A percentile compares a stretch with the other conserved stretches of the same genome.
These are phyloP conservation scores for Drosophila bifasciata DNA, from an alignment of 1,140 invertebrate species.

Conservation along the genomic window DNA sequence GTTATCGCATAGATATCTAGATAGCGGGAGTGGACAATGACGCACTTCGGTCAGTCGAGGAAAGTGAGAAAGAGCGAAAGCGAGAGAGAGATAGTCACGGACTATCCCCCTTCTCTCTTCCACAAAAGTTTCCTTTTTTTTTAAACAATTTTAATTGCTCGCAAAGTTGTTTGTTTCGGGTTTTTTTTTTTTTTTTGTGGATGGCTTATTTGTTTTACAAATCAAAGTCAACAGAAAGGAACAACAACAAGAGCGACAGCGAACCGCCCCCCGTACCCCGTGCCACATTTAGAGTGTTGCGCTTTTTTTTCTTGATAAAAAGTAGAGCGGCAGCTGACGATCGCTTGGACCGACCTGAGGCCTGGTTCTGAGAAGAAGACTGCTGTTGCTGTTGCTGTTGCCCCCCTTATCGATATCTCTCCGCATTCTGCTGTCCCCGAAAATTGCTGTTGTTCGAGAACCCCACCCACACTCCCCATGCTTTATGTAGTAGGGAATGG, in stretches of 20 bases:
- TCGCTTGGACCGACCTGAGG: constrained; percentile 33
- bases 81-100: too few relatives aligned
- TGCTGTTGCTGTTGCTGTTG: too few relatives aligned
- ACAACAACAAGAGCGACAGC: too few relatives aligned
- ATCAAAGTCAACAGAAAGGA: constrained; percentile 61
- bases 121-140: background rate
- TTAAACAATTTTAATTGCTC: constrained; percentile 78
- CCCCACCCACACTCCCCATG: background rate
- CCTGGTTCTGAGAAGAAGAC: background rate
- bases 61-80: too few relatives aligned
- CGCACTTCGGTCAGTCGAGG: constrained; percentile 62
- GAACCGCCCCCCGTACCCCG: background rate
- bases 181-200: constrained; percentile 38
- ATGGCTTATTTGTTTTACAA: constrained; percentile 71
- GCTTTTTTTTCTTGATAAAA: constrained; percentile 30
- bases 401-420: constrained; percentile 22
- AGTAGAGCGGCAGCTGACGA: constrained; percentile 42
- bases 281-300: constrained; percentile 25
- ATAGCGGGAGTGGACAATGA: constrained; percentile 71
- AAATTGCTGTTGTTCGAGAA: constrained; percentile 45
- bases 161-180: constrained; percentile 74
- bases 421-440: constrained; percentile 34
- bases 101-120: background rate
- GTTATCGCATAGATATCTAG: constrained; percentile 74
- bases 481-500: too few relatives aligned